phyloP scores from a whole-genome alignment of 2,888 invertebrate genomes.

The Herminia tarsipennalis region DNA sequence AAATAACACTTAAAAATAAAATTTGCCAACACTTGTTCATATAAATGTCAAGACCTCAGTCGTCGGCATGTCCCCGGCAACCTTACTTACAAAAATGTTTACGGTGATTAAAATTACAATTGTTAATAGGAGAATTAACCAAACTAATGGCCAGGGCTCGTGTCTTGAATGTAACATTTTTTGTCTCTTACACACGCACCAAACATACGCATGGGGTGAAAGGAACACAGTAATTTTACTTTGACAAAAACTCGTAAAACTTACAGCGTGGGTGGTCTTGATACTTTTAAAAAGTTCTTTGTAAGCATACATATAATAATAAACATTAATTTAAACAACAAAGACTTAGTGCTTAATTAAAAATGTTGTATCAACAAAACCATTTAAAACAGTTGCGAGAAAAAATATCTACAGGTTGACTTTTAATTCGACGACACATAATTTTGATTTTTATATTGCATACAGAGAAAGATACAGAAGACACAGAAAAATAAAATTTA shows the following conservation, averaged over 20 bases:
- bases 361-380: too few relatives aligned
- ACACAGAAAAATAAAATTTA: too few relatives aligned
- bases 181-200: slow-evolving; percentile 33
- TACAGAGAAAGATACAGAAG: too few relatives aligned
- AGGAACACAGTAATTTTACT: slow-evolving; percentile 62
- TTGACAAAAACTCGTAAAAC: slow-evolving; percentile 55
- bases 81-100: slow-evolving; percentile 8
- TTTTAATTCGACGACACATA: too few relatives aligned
- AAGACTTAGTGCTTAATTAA: too few relatives aligned
- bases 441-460: too few relatives aligned
- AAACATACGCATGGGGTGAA: slow-evolving; percentile 53
- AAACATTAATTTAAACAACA: too few relatives aligned
- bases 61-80: background rate
- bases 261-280: slow-evolving; percentile 47
- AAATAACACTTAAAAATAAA: too few relatives aligned
- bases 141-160: slow-evolving; percentile 44
- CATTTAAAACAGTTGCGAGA: too few relatives aligned
- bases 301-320: background rate
- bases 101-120: slow-evolving; percentile 28
- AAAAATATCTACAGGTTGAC: too few relatives aligned
- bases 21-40: too few relatives aligned
- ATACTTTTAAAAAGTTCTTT: slow-evolving; percentile 46
- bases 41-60: background rate
- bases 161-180: slow-evolving; percentile 41
- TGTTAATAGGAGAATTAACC: slow-evolving; percentile 42